phyloP scores from a whole-genome alignment of 2,797 vertebrate species.

The Aphelocoma californica region DNA sequence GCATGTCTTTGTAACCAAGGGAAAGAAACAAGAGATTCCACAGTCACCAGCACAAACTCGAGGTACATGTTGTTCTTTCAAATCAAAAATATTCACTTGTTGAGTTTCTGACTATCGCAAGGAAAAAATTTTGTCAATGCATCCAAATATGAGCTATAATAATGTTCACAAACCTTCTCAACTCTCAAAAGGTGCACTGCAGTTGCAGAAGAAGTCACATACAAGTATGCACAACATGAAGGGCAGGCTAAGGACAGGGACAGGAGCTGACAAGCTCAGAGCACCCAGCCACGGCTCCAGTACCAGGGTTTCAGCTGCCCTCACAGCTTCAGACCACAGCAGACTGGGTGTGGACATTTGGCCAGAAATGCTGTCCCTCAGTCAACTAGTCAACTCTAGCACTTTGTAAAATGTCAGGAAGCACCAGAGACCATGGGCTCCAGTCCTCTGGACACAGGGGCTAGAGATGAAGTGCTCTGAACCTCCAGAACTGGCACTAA shows the following conservation, averaged over 20 bases:
- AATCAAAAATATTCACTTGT: not conserved
- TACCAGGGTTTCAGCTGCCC: not conserved
- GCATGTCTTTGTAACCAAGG: not conserved
- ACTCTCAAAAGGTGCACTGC: not conserved
- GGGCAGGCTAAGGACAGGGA: not conserved
- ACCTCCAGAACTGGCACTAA: not conserved
- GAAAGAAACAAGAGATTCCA: not conserved
- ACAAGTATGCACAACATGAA: not conserved
- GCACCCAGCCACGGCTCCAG: not conserved
- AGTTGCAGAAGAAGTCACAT: not conserved
- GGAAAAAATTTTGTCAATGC: not conserved
- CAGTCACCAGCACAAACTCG: not conserved
- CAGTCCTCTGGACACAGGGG: not conserved
- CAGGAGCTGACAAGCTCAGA: not conserved
- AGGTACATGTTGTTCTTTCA: not conserved
- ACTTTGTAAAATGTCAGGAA: not conserved
- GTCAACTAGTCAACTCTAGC: not conserved
- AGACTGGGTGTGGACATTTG: rapidly evolving
- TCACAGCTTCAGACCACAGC: not conserved
- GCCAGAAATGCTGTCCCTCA: not conserved
- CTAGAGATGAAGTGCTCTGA: not conserved
- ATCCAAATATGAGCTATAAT: not conserved
- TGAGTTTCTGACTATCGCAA: not conserved
- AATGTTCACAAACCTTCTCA: not conserved
- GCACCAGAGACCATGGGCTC: not conserved